Evolutionary conservation across 2,113 vertebrate species (phyloP).

Genomic region (Malurus melanocephalus): DNA sequence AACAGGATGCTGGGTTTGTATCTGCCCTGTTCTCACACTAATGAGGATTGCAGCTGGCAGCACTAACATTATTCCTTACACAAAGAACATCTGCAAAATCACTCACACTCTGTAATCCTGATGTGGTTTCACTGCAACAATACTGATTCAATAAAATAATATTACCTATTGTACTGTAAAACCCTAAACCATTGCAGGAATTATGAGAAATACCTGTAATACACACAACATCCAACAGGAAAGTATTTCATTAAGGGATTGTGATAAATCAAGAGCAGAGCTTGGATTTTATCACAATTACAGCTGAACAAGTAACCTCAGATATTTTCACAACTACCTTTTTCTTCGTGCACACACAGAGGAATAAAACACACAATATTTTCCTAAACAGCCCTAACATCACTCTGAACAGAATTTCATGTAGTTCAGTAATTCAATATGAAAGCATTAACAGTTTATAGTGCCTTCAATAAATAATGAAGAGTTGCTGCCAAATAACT

Average conservation of each 20-base stretch:
- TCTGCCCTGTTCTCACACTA: not conserved
- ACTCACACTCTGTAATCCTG: not conserved
- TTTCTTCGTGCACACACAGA: not conserved
- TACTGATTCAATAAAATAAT: not conserved
- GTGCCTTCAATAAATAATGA: not conserved
- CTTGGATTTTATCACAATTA: not conserved
- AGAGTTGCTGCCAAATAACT: not conserved
- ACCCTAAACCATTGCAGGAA: not conserved
- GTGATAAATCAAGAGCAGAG: not conserved
- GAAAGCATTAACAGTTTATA: not conserved
- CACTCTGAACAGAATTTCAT: not conserved
- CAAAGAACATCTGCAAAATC: not conserved
- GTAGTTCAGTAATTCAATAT: not conserved
- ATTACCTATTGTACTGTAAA: not conserved
- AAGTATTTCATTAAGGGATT: not conserved
- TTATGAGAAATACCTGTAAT: not conserved
- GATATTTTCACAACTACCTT: not conserved
- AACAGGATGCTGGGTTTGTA: not conserved
- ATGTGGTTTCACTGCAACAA: not conserved
- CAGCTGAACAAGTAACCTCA: not conserved
- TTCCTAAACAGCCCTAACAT: not conserved
- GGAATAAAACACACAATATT: not conserved
- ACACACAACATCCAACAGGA: not conserved
- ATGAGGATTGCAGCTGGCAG: not conserved
- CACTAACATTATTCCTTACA: not conserved